These are phyloP conservation scores for Arizona elegans DNA, from an alignment of 2,113 vertebrate species.

Conservation along the genomic window DNA sequence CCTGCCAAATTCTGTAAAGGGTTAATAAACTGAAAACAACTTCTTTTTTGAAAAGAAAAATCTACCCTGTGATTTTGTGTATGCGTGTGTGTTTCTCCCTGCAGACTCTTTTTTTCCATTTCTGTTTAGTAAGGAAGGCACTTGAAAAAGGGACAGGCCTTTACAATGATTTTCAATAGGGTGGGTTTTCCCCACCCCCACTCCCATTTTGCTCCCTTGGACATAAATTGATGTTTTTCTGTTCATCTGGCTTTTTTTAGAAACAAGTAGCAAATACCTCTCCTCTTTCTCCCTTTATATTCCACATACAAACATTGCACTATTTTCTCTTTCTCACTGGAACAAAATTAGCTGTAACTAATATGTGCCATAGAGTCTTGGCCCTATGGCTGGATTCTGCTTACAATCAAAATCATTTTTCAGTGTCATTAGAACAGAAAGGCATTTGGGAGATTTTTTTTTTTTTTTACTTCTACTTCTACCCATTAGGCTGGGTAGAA, in stretches of 20 bases:
- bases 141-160: slow-evolving; percentile 43
- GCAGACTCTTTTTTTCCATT: slow-evolving; percentile 25
- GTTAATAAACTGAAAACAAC: slow-evolving; percentile 49
- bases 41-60: slow-evolving; percentile 13
- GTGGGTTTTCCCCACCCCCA: not conserved
- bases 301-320: slow-evolving; percentile 32
- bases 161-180: slow-evolving; percentile 39
- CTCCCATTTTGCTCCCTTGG: slow-evolving; percentile 15
- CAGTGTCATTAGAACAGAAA: not conserved
- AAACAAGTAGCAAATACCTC: slow-evolving; percentile 39
- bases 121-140: slow-evolving; percentile 36
- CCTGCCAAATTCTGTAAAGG: slow-evolving; percentile 47
- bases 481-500: too few species aligned
- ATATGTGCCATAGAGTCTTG: slow-evolving; percentile 44
- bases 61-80: slow-evolving; percentile 36
- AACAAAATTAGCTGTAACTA: slow-evolving; percentile 52
- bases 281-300: slow-evolving; percentile 27
- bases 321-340: slow-evolving; percentile 40
- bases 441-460: not conserved
- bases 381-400: slow-evolving; percentile 43
- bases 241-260: slow-evolving; percentile 36
- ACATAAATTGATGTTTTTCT: slow-evolving; percentile 53
- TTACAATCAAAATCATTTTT: slow-evolving; percentile 30
- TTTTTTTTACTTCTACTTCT: too few species aligned
- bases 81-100: not conserved